A percentile compares a stretch with the other conserved stretches of the same genome.
Conservation (phyloP, 2,797 vertebrate species). For the Spondyliosoma cantharus region DNA sequence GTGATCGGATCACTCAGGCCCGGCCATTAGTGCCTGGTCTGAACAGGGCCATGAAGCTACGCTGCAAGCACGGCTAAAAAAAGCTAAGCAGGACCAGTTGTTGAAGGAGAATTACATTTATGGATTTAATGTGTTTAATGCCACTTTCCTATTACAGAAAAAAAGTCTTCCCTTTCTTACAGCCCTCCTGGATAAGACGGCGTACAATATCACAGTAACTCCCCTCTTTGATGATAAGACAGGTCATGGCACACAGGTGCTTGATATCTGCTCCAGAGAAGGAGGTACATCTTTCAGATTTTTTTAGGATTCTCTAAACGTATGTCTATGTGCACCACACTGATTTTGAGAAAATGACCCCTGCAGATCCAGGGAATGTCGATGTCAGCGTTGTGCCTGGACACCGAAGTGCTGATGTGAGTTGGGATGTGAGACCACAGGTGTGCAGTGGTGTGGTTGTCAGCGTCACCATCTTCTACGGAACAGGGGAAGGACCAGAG, state of each 20-base stretch:
- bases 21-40: too few species aligned
- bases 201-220: conserved; percentile 78
- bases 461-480: conserved; percentile 73
- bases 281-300: conserved; percentile 60
- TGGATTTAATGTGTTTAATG: neutral
- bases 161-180: conserved; percentile 12
- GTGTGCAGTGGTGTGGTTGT: conserved; percentile 67
- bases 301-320: neutral
- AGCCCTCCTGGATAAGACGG: conserved; percentile 66
- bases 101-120: neutral
- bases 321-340: neutral
- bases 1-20: too few species aligned
- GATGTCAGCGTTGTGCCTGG: conserved; percentile 3
- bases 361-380: conserved; percentile 65
- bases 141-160: neutral
- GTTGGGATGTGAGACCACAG: conserved; percentile 60
- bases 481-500: neutral
- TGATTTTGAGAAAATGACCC: neutral
- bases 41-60: neutral
- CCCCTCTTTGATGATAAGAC: conserved; percentile 69
- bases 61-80: neutral
- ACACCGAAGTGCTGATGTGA: conserved; percentile 65
- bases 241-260: conserved; percentile 55
- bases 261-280: conserved; percentile 65
- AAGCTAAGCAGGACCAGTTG: neutral